A percentile compares a stretch with the other conserved stretches of the same genome.
phyloP scores from a whole-genome alignment of 2,888 invertebrate species.

The Drosophila kambysellisi region DNA sequence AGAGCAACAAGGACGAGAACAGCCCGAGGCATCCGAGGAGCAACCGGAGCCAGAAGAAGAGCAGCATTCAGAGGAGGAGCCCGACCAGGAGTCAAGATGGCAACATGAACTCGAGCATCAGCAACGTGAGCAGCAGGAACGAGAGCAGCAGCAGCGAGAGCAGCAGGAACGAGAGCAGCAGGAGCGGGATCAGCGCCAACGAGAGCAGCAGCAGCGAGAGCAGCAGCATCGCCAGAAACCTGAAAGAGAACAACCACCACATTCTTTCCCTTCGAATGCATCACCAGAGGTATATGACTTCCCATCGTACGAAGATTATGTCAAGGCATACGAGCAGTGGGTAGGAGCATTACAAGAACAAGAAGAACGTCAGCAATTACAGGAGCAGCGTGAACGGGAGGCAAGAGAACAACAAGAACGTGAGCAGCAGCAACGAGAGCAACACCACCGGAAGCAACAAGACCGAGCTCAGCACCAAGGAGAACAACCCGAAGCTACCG shows the following conservation, averaged over 20 bases:
- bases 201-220: background rate
- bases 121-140: too few species aligned
- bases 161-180: too few species aligned
- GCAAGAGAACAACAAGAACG: background rate
- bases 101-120: background rate
- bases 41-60: background rate
- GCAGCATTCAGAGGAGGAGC: background rate
- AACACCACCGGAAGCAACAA: conserved; percentile 26
- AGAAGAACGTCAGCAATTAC: background rate
- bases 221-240: background rate
- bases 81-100: background rate
- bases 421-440: background rate
- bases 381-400: background rate
- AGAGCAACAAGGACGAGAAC: conserved; percentile 3
- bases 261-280: background rate
- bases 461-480: conserved; percentile 4
- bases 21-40: background rate
- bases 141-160: too few species aligned
- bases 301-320: conserved; percentile 52
- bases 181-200: background rate
- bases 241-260: conserved; percentile 23
- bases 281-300: conserved; percentile 13
- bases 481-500: conserved; percentile 5
- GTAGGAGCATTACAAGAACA: conserved; percentile 7
- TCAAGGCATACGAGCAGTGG: conserved; percentile 37